phyloP scores from a whole-genome alignment of 2,113 vertebrate species.

The Synchiropus splendidus region DNA sequence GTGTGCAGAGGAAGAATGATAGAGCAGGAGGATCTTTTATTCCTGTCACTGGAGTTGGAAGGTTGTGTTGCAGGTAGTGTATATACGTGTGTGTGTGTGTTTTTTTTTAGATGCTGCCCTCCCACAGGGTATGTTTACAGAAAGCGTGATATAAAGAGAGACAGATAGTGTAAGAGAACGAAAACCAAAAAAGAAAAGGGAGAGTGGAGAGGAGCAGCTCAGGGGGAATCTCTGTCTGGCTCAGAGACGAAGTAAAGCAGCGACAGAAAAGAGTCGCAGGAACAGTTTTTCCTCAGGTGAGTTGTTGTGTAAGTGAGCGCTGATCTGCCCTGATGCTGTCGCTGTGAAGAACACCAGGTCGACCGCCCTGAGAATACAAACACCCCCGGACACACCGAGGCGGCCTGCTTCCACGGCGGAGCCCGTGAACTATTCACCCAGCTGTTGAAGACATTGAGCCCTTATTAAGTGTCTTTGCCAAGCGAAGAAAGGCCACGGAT shows the following conservation, averaged over 20 bases:
- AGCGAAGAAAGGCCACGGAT: constrained; percentile 61
- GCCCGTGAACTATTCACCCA: constrained; percentile 61
- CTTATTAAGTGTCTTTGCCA: constrained; percentile 56
- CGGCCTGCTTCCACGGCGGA: constrained; percentile 2
- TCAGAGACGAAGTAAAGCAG: constrained; percentile 38
- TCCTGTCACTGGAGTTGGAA: constrained; percentile 28
- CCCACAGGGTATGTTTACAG: constrained; percentile 53
- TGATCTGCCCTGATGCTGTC: constrained; percentile 59
- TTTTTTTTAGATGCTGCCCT: constrained; percentile 11
- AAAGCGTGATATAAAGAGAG: constrained; percentile 56
- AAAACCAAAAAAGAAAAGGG: constrained; percentile 35
- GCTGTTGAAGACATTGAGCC: constrained; percentile 55
- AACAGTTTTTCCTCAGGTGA: constrained; percentile 65
- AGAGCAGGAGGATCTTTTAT: constrained; percentile 29
- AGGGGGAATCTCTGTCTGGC: constrained; percentile 58
- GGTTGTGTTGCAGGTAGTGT: constrained; percentile 25
- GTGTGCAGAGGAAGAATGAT: constrained; percentile 14
- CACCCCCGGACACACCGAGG: constrained; percentile 17
- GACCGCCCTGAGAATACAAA: constrained; percentile 49
- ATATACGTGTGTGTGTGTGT: constrained; percentile 9
- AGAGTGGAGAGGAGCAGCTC: constrained; percentile 44
- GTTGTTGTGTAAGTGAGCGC: constrained; percentile 57
- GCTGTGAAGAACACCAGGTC: constrained; percentile 40
- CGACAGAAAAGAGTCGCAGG: constrained; percentile 26
- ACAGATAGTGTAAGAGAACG: constrained; percentile 50